Base-by-base conservation (phyloP, 1,140 invertebrate species). In the Drosophila parvula region DNA sequence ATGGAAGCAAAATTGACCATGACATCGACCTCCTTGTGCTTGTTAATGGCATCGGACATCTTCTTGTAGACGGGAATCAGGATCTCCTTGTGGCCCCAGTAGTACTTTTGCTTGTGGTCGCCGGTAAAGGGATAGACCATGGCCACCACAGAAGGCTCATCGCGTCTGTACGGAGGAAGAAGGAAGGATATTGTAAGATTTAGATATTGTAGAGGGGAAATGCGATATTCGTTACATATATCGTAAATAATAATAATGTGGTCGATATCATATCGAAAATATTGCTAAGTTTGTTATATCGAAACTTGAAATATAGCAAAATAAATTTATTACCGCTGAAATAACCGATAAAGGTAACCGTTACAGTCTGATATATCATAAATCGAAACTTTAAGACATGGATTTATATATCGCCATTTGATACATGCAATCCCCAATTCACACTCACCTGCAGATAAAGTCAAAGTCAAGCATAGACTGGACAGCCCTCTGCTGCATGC, bases 401-500 rank as follows among this genome's bases (percentile, higher is more conserved):
- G n/a, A n/a, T 22, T 22, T 22, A 22, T 22, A 22, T 22, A 22
- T 22, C 22, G 22, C 22, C 22, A 2, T 22, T 22, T 3, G 1
- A 22, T 22, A 22, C 3, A 22, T 22, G 22, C 22, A 1, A 93
- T 98, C 10, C n/a, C 8, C 10, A 2, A 1, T 11, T 28, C 0
- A 11, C 0, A 67, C 76, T 75, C 43, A 77, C 91, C 97, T 95
- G 92, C 98, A 99, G 12, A 99, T 98, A 93, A 99, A 99, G 93
- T 99, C 99, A 94, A 99, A 99, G 92, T 99, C 99, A 48, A 99
- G 92, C 98, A 99, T 99, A 67, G 95, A 95, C 93, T 99, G 98
- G 32, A 99, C 98, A n/a, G 98, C 99, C 69, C 98, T 93, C 12
- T 96, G 97, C 93, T 99, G 99, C 98, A 99, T 99, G 45, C 99